Conservation (phyloP, 2,797 vertebrate species). For the Pipistrellus kuhlii region DNA sequence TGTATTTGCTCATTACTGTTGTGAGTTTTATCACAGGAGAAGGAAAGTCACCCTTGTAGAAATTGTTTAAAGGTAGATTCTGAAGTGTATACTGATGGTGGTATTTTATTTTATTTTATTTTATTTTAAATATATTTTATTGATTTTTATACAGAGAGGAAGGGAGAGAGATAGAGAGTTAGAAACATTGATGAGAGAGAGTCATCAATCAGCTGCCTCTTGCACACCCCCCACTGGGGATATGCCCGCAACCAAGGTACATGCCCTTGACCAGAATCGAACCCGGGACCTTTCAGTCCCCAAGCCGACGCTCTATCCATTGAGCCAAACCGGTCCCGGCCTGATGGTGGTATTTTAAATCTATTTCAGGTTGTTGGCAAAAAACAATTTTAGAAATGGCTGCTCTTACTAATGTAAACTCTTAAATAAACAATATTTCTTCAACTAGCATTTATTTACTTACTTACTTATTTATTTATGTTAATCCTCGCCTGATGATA, state of each 20-base stretch:
- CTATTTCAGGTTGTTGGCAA: background rate
- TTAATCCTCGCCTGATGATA: background rate
- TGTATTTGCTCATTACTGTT: slow-evolving; percentile 23
- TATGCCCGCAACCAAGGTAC: too few relatives aligned
- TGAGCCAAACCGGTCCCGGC: too few relatives aligned
- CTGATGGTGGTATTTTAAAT: background rate
- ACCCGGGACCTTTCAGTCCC: too few relatives aligned
- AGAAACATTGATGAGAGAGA: too few relatives aligned
- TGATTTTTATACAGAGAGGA: too few relatives aligned
- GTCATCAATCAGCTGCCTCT: too few relatives aligned
- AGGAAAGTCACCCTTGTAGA: slow-evolving; percentile 17
- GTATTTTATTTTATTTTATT: too few relatives aligned
- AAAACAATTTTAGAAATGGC: slow-evolving; percentile 25
- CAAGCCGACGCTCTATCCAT: too few relatives aligned
- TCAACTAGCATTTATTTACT: slow-evolving; percentile 17
- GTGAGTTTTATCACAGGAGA: slow-evolving; percentile 54
- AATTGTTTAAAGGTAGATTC: slow-evolving; percentile 9
- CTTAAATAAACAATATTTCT: slow-evolving; percentile 29
- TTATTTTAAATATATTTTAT: too few relatives aligned
- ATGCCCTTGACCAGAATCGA: too few relatives aligned
- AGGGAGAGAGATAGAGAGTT: too few relatives aligned
- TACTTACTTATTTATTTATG: background rate
- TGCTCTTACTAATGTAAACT: slow-evolving; percentile 11
- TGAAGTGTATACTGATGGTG: background rate
- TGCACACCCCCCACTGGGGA: too few relatives aligned